Evolutionary conservation across 2,888 invertebrate species (phyloP).

Genomic region (Reticulitermes lucifugus): DNA sequence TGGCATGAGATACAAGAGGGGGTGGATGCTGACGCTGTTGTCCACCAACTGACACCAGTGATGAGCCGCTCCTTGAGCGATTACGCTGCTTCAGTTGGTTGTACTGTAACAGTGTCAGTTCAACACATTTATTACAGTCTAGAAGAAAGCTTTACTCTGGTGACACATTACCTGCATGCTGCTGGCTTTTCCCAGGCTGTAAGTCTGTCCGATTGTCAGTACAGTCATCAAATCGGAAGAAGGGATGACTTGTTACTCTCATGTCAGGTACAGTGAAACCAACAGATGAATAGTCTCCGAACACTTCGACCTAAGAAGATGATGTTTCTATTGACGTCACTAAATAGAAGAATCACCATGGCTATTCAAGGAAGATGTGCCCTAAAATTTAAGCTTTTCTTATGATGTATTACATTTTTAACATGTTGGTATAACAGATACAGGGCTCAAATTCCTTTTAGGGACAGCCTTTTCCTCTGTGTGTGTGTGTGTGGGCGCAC

Average conservation of each 20-base stretch:
- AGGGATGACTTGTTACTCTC: not conserved
- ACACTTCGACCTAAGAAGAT: slow-evolving; percentile 29
- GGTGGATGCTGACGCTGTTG: slow-evolving; percentile 63
- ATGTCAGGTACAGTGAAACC: not conserved
- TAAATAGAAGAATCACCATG: not conserved
- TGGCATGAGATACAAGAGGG: slow-evolving; percentile 78
- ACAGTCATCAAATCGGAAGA: not conserved
- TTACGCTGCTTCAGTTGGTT: slow-evolving; percentile 60
- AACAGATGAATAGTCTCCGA: slow-evolving; percentile 11
- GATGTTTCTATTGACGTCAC: not conserved
- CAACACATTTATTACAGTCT: not conserved
- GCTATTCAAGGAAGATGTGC: slow-evolving; percentile 13
- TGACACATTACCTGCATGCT: not conserved
- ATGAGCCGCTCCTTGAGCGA: slow-evolving; percentile 57
- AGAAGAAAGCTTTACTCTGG: not conserved
- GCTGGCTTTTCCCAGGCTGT: slow-evolving; percentile 30
- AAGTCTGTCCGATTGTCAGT: slow-evolving; percentile 31
- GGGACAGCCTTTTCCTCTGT: no score
- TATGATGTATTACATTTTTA: no score
- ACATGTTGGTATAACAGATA: no score
- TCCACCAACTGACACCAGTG: not conserved
- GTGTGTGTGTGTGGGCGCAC: no score
- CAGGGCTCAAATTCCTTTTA: no score
- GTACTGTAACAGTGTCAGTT: slow-evolving; percentile 43
- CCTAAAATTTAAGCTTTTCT: no score